These are phyloP conservation scores for Micronisus gabar DNA, from an alignment of 2,113 vertebrate species.

Conservation along the genomic window DNA sequence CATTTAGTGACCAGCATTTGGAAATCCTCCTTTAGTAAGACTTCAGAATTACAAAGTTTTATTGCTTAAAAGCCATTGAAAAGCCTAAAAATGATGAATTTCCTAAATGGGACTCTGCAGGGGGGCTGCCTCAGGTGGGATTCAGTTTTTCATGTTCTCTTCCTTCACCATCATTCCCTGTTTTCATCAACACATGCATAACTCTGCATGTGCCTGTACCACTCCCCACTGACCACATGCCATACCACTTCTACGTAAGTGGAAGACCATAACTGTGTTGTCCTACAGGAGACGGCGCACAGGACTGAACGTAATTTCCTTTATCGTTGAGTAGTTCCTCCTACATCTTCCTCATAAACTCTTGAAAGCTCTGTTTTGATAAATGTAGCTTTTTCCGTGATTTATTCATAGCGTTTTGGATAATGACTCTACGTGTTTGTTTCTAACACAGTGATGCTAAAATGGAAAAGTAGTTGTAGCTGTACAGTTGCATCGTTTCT, in stretches of 20 bases:
- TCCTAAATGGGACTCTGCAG: not conserved
- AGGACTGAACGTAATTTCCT: not conserved
- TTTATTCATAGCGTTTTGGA: not conserved
- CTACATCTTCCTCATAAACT: not conserved
- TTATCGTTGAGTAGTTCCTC: not conserved
- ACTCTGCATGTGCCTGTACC: too few relatives aligned
- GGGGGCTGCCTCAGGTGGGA: not conserved
- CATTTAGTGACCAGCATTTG: not conserved
- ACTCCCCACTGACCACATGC: not conserved
- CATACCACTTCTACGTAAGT: rapidly evolving
- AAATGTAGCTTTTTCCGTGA: not conserved
- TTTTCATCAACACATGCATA: not conserved
- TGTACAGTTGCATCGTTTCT: not conserved
- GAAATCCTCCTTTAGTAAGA: not conserved
- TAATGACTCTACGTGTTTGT: not conserved
- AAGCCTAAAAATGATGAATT: not conserved
- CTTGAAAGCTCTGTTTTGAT: not conserved
- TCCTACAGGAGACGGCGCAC: not conserved
- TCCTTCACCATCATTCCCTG: not conserved
- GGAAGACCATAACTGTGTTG: not conserved
- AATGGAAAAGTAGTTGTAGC: not conserved
- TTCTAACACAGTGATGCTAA: not conserved
- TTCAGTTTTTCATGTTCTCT: not conserved
- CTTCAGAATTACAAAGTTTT: not conserved
- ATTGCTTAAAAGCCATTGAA: not conserved